These are phyloP conservation scores for Plecturocebus donacophilus DNA, from an alignment of 2,113 vertebrate genomes.

Conservation along the genomic window DNA sequence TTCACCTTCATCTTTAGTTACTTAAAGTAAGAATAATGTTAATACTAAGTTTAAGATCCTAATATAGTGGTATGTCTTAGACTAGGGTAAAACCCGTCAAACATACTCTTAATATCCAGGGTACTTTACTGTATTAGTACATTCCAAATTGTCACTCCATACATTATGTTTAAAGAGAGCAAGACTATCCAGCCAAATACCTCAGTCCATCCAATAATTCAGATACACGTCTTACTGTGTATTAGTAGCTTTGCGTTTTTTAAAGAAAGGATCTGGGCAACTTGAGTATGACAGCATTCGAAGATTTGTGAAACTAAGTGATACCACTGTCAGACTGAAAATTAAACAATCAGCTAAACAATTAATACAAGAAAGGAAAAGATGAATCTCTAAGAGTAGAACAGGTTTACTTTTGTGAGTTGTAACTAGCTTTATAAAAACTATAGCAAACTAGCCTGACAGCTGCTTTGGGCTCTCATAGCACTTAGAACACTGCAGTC, in stretches of 20 bases:
- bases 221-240: neutral
- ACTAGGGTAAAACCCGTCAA: neutral
- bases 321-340: neutral
- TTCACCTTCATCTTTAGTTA: neutral
- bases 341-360: neutral
- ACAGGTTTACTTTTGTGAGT: neutral
- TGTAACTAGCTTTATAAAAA: neutral
- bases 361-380: neutral
- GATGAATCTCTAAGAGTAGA: neutral
- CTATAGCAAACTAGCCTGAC: neutral
- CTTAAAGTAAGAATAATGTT: conserved; percentile 37
- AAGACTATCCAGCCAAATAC: neutral
- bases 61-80: neutral
- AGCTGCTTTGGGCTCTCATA: neutral
- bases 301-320: neutral
- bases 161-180: neutral
- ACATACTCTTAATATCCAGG: neutral
- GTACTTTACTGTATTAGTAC: neutral
- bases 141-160: neutral
- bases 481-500: fast-evolving
- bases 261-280: neutral
- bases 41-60: neutral
- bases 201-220: neutral
- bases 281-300: neutral
- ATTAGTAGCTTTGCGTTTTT: neutral